phyloP scores from a whole-genome alignment of 2,113 vertebrate genomes.

The Toxotes jaculatrix region DNA sequence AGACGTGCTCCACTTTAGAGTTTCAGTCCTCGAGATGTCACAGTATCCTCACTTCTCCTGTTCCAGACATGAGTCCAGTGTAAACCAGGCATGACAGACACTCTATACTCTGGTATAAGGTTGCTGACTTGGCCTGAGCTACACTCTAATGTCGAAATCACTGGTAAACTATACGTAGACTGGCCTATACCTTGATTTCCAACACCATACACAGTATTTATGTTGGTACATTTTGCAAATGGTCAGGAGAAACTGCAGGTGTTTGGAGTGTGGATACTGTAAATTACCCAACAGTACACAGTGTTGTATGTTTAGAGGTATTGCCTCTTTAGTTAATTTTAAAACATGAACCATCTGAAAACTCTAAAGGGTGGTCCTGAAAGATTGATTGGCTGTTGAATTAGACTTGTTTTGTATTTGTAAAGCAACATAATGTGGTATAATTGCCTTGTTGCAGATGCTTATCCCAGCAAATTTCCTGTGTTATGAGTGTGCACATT shows the following conservation, averaged over 20 bases:
- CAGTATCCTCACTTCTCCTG: constrained; percentile 65
- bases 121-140: constrained; percentile 66
- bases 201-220: constrained; percentile 6
- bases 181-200: constrained; percentile 64
- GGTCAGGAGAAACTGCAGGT: background rate
- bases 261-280: constrained; percentile 10
- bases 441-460: constrained; percentile 58
- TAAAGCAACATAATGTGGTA: constrained; percentile 55
- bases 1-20: constrained; percentile 47
- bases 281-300: constrained; percentile 12
- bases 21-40: constrained; percentile 56
- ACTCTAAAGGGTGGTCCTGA: background rate
- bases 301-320: constrained; percentile 4
- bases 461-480: constrained; percentile 66
- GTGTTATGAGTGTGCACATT: constrained; percentile 49
- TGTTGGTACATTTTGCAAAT: background rate
- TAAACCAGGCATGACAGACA: constrained; percentile 76
- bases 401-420: constrained; percentile 35
- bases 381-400: constrained; percentile 36
- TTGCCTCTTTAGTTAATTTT: constrained; percentile 11
- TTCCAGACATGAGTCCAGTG: constrained; percentile 74
- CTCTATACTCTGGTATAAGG: constrained; percentile 57
- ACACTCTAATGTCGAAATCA: constrained; percentile 71
- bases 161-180: constrained; percentile 44
- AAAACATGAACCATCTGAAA: constrained; percentile 7